Percentiles rank a stretch among this genome's conserved stretches.
Evolutionary conservation across 1,140 invertebrate genomes (phyloP).

Genomic region (Hirudo medicinalis): DNA sequence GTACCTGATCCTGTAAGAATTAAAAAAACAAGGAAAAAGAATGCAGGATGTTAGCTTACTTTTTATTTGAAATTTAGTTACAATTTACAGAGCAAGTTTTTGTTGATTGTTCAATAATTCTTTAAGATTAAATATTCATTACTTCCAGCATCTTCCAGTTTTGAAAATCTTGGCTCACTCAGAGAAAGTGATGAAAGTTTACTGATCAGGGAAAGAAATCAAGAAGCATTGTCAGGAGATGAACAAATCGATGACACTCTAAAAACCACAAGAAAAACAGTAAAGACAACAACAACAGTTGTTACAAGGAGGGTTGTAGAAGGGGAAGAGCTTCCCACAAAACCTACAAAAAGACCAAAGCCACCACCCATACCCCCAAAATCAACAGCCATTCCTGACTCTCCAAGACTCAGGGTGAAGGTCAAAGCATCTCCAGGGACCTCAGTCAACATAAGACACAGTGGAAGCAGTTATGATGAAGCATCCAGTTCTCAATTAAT

Average conservation of each 20-base stretch:
- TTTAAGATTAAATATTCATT: too few species aligned
- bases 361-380: not conserved
- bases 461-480: not conserved
- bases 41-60: not conserved
- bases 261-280: not conserved
- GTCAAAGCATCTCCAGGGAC: not conserved
- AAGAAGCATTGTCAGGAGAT: not conserved
- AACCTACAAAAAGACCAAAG: too few species aligned
- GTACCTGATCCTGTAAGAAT: slow-evolving; percentile 2
- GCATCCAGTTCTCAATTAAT: not conserved
- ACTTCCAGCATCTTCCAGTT: not conserved
- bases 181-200: not conserved
- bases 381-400: not conserved
- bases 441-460: not conserved
- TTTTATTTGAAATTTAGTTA: too few species aligned
- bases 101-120: too few species aligned
- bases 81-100: too few species aligned
- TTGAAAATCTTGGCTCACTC: not conserved
- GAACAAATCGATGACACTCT: not conserved
- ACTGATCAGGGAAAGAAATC: not conserved
- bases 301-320: not conserved
- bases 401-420: slow-evolving; percentile 7
- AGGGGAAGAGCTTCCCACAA: too few species aligned
- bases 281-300: slow-evolving; percentile 6
- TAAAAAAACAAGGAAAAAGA: not conserved